Evolutionary conservation across 2,113 vertebrate species (phyloP).

Genomic region (Sinosuthora webbiana): DNA sequence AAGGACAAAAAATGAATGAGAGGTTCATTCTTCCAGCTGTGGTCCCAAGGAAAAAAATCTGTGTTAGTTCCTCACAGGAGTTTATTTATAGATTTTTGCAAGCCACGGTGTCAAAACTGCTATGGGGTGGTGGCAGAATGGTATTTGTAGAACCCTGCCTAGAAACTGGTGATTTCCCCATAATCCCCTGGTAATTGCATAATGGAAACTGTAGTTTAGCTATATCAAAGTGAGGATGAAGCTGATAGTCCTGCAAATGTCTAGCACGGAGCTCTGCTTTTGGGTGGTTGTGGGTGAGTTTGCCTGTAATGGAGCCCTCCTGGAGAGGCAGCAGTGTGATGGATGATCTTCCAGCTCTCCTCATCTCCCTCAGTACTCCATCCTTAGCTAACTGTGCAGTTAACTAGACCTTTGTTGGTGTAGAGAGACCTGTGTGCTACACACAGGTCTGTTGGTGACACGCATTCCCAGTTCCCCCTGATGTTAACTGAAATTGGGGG

Average conservation of each 20-base stretch:
- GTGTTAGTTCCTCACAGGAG: neutral
- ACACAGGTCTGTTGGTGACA: neutral
- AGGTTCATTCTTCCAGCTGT: neutral
- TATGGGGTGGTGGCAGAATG: neutral
- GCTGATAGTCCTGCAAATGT: neutral
- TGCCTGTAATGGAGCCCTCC: neutral
- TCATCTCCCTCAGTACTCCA: neutral
- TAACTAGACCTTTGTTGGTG: neutral
- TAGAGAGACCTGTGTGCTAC: neutral
- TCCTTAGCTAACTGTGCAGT: neutral
- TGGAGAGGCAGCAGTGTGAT: neutral
- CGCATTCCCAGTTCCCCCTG: neutral
- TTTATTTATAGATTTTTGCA: neutral
- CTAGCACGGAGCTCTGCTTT: neutral
- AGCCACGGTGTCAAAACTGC: neutral
- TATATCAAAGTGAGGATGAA: neutral
- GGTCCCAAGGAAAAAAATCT: neutral
- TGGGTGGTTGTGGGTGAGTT: neutral
- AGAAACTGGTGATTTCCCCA: neutral
- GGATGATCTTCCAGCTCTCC: neutral
- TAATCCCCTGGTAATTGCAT: neutral
- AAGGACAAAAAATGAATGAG: neutral
- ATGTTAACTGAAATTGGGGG: rapidly evolving
- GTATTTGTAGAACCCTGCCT: neutral
- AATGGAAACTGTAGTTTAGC: neutral